Evolutionary conservation across 1,140 invertebrate species (phyloP), one percentile per base, ranked within the genome.

Genomic region (Armadillidium nasatum): DNA sequence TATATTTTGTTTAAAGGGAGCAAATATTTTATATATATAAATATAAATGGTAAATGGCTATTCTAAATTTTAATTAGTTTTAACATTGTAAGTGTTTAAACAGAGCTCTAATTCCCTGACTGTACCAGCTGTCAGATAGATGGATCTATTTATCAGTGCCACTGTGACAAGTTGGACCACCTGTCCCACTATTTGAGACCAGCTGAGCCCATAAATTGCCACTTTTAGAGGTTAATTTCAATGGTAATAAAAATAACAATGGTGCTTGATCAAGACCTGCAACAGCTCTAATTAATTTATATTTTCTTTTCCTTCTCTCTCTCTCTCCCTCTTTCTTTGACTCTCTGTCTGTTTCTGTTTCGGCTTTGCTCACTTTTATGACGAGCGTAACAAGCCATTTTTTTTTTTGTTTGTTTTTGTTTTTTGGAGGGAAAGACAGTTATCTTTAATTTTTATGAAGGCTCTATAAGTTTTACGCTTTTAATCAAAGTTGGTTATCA

Each of bases 81-180:
- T 50, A 50, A 50, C 46, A 15, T 50, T 50, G 9, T 50, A 50
- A 50, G 46, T 50, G 46, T 50, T 50, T 50, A 50, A 50, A 50
- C 46, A 50, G 46, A 50, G 46, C 46, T 9, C 46, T 50, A 50
- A 50, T 50, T 50, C 46, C 15, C 46, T 50, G 46, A 9, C 9
- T 50, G 46, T 50, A 50, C 46, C 46, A 50, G 46, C 46, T 50
- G 46, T 50, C 46, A 50, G 15, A 50, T 50, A 50, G 46, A 50
- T 50, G 46, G 46, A 50, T 50, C 46, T 50, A 50, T 50, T 50
- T 50, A 15, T 50, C 46, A 50, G 46, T 50, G 46, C 46, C 46
- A 50, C 46, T 50, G 46, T 50, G 46, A 50, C 46, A 50, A 50
- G 46, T 50, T 50, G 46, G 46, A 50, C 46, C 46, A 50, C 46